Percentiles rank a stretch among this genome's conserved stretches.
These are phyloP conservation scores for Etia nguti DNA, from an alignment of 2,113 vertebrate genomes.

Conservation along the genomic window DNA sequence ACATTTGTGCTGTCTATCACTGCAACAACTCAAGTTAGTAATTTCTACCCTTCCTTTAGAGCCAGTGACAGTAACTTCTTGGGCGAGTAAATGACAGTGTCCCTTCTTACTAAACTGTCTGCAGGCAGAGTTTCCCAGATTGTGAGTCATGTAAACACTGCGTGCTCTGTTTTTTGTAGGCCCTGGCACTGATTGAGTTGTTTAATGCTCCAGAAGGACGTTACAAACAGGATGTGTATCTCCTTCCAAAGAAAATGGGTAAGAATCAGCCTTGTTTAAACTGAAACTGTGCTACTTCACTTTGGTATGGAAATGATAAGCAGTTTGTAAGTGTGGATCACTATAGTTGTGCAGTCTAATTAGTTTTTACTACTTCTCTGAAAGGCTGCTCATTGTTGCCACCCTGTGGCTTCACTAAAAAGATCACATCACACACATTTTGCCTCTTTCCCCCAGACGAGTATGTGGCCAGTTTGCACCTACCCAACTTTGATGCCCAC, in stretches of 20 bases:
- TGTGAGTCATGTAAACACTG: background rate
- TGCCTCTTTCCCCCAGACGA: slow-evolving; percentile 77
- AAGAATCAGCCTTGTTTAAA: slow-evolving; percentile 40
- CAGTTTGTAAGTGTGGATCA: background rate
- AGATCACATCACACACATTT: background rate
- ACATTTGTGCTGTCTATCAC: slow-evolving; percentile 98
- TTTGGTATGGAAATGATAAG: background rate
- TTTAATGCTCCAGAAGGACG: slow-evolving; percentile 95
- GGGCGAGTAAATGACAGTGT: background rate
- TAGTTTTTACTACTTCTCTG: accelerated
- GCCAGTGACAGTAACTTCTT: background rate
- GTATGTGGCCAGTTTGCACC: slow-evolving; percentile 94
- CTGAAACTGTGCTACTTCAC: background rate
- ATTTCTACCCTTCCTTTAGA: background rate
- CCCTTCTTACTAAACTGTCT: background rate
- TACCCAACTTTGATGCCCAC: slow-evolving; percentile 94
- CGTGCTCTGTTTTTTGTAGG: slow-evolving; percentile 66
- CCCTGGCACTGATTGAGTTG: slow-evolving; percentile 92
- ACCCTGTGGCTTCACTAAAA: background rate
- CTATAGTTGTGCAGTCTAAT: background rate
- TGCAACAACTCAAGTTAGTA: slow-evolving; percentile 92
- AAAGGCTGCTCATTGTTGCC: slow-evolving; percentile 11
- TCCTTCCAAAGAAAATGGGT: slow-evolving; percentile 99
- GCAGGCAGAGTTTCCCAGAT: background rate
- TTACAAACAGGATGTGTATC: slow-evolving; percentile 96